Conservation (phyloP, 1,140 invertebrate species). For the Ceratosolen solmsi region DNA sequence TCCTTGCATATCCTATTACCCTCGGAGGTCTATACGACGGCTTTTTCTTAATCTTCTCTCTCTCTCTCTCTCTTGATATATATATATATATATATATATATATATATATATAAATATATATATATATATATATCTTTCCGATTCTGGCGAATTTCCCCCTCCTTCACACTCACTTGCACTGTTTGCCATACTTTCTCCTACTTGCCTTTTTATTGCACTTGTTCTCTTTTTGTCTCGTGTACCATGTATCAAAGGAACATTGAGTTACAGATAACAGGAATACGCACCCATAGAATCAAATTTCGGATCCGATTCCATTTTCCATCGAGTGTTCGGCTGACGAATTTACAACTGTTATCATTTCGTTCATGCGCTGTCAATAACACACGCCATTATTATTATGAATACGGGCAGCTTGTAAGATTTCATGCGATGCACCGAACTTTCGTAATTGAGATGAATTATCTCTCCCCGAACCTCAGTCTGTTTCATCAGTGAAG, state of each 20-base stretch:
- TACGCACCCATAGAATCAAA: constrained; percentile 27
- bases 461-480: background rate
- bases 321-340: background rate
- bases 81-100: too few relatives aligned
- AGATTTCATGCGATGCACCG: background rate
- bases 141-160: too few relatives aligned
- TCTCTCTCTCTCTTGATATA: too few relatives aligned
- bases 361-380: background rate
- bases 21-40: constrained; percentile 26
- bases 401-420: background rate
- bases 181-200: too few relatives aligned
- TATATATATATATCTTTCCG: too few relatives aligned
- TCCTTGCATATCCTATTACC: constrained; percentile 54
- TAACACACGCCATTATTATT: too few relatives aligned
- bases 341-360: constrained; percentile 28
- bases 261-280: constrained; percentile 17
- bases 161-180: too few relatives aligned
- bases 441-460: background rate
- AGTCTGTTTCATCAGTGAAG: background rate
- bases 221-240: background rate
- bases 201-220: background rate
- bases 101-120: too few relatives aligned
- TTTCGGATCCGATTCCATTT: constrained; percentile 21
- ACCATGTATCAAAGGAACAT: background rate
- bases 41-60: background rate